phyloP scores from a whole-genome alignment of 2,113 vertebrate species.

The Junco hyemalis region DNA sequence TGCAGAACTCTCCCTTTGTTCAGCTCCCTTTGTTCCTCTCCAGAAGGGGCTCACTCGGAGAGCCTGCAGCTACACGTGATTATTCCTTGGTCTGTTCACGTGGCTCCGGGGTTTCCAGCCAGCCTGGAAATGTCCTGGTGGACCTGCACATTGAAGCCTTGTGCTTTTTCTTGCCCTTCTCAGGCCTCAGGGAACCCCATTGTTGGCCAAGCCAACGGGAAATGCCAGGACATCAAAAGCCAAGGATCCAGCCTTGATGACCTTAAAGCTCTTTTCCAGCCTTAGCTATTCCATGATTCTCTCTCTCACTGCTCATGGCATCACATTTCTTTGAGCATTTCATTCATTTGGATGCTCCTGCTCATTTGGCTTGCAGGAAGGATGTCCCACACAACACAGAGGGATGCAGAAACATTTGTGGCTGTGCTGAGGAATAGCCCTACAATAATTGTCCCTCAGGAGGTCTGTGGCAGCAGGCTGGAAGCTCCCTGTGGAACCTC shows the following conservation, averaged over 20 bases:
- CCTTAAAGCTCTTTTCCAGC: neutral
- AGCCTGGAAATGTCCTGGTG: neutral
- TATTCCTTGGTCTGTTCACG: neutral
- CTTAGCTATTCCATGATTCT: neutral
- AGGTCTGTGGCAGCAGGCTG: neutral
- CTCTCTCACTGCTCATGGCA: neutral
- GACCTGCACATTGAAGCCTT: neutral
- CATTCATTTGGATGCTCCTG: neutral
- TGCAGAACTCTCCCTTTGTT: neutral
- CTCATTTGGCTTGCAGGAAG: neutral
- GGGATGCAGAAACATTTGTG: rapidly evolving
- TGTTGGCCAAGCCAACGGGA: neutral
- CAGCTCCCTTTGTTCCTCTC: neutral
- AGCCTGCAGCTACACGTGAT: neutral
- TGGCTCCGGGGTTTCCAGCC: neutral
- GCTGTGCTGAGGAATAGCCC: neutral
- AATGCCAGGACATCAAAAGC: neutral
- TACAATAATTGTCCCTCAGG: neutral
- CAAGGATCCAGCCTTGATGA: neutral
- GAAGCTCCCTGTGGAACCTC: neutral
- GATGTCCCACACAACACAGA: too few species aligned
- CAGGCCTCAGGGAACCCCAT: rapidly evolving
- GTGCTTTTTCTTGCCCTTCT: neutral
- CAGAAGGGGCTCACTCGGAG: neutral
- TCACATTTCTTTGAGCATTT: neutral